Evolutionary conservation across 1,140 invertebrate species (phyloP), one percentile per base, ranked within the genome.

Genomic region (Hypsibius dujardini): DNA sequence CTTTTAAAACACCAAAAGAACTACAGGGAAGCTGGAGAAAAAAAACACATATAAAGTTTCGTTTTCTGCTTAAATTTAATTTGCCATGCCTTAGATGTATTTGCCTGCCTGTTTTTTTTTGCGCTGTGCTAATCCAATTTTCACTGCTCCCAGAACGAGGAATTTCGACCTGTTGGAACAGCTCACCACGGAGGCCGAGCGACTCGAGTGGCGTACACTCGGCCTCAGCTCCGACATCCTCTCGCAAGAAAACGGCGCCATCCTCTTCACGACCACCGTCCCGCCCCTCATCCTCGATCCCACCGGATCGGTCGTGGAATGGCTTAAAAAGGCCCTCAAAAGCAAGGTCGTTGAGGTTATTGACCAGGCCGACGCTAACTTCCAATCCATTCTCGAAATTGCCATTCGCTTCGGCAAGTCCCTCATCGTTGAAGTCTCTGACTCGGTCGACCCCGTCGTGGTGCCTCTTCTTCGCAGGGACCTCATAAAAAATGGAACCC

Each of bases 351-450:
- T 59, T 71, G 47, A 70, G 70, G 45, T 73, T 2, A 46, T 74
- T 46, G 46, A 42, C 56, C 59, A 71, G 14, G 70, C 82, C 76
- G 89, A 88, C 76, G 79, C 85, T 0, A 90, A 88, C 75, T 88
- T 96, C 73, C 78, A 84, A 28, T 92, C 88, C 1, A 84, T 86
- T n/a, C 76, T 98, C 1, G 95, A 98, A 77, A 82, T 95, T 60
- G 88, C 90, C 15, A 83, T 90, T 3, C 83, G 95, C 73, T 95
- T 98, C 82, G 92, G 93, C 1, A 97, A 98, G 80, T 86, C 87
- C 0, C 76, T 98, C 1, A 83, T 98, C 1, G 83, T 98, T 46
- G 86, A 89, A 76, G 92, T 97, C 74, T 82, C 86, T 1, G 84
- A 85, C 74, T 76, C 76, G 12, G 81, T 90, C 46, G 84, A 87